Evolutionary conservation across 2,797 vertebrate species (phyloP).

Genomic region (Rhinella marina): DNA sequence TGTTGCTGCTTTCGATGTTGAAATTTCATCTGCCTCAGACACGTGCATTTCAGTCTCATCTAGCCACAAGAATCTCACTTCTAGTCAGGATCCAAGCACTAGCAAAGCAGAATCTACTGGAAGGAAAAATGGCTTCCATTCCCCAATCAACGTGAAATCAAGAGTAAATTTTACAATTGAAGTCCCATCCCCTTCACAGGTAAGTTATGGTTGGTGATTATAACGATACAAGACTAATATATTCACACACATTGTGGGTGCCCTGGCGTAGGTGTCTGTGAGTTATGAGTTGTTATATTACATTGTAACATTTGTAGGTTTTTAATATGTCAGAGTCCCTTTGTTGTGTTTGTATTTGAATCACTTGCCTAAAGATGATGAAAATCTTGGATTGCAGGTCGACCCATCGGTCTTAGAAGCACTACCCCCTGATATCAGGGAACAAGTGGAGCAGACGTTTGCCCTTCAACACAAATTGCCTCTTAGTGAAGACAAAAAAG

Average conservation of each 20-base stretch:
- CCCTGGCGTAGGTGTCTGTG: not conserved
- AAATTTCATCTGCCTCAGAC: slow-evolving; percentile 73
- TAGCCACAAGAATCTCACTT: slow-evolving; percentile 64
- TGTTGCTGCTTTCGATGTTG: slow-evolving; percentile 74
- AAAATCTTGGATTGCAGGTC: slow-evolving; percentile 75
- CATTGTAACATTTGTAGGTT: not conserved
- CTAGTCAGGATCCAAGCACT: slow-evolving; percentile 76
- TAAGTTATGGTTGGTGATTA: slow-evolving; percentile 65
- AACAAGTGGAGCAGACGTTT: slow-evolving; percentile 88
- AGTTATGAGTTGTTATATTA: not conserved
- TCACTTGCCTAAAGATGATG: not conserved
- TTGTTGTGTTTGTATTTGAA: too few relatives aligned
- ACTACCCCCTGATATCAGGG: slow-evolving; percentile 87
- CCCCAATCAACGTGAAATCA: slow-evolving; percentile 77
- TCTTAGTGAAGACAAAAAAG: slow-evolving; percentile 67
- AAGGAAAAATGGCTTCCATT: slow-evolving; percentile 76
- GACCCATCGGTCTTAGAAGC: slow-evolving; percentile 93
- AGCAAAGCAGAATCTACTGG: slow-evolving; percentile 74
- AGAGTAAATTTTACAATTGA: slow-evolving; percentile 90
- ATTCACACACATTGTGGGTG: not conserved
- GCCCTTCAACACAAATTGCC: slow-evolving; percentile 75
- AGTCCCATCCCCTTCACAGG: slow-evolving; percentile 94
- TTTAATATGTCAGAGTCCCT: not conserved
- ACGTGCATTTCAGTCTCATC: slow-evolving; percentile 68
- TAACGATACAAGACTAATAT: not conserved